Conservation (phyloP, 2,888 invertebrate species). For the Hedychridium roseum region DNA sequence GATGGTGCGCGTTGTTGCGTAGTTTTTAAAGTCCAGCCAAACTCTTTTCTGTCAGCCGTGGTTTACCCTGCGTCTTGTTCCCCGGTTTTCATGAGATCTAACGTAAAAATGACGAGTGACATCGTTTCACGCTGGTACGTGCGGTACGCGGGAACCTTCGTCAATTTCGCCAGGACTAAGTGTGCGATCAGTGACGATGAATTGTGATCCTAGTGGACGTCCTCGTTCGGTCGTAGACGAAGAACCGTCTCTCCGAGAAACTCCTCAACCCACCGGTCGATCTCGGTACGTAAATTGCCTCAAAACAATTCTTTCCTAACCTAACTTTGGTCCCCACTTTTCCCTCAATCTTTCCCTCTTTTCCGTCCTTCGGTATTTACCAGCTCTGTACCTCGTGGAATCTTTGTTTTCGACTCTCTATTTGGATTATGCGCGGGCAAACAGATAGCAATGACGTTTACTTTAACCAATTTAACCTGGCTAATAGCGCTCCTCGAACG, state of each 20-base stretch:
- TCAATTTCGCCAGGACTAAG: constrained; percentile 55
- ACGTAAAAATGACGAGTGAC: constrained; percentile 38
- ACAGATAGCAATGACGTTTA: no score
- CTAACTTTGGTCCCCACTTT: not conserved
- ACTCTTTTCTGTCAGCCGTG: constrained; percentile 9
- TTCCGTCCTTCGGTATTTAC: not conserved
- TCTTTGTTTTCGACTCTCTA: constrained; percentile 10
- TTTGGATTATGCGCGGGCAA: no score
- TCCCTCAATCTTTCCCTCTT: not conserved
- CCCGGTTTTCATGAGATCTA: constrained; percentile 30
- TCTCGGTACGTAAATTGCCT: no score
- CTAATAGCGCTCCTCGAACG: no score
- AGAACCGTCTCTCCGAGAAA: not conserved
- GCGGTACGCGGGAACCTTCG: constrained; percentile 32
- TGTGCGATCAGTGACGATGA: constrained; percentile 51
- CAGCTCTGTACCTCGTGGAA: not conserved
- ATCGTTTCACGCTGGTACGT: constrained; percentile 32
- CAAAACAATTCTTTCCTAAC: not conserved
- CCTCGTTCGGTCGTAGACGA: constrained; percentile 33
- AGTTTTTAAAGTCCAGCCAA: constrained; percentile 27
- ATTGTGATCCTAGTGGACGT: constrained; percentile 56
- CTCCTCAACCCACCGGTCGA: not conserved
- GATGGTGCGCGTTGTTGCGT: constrained; percentile 34
- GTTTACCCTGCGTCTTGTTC: constrained; percentile 15
- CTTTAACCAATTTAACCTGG: no score